Evolutionary conservation across 1,140 invertebrate species (phyloP).

Genomic region (Branchinecta lynchi): DNA sequence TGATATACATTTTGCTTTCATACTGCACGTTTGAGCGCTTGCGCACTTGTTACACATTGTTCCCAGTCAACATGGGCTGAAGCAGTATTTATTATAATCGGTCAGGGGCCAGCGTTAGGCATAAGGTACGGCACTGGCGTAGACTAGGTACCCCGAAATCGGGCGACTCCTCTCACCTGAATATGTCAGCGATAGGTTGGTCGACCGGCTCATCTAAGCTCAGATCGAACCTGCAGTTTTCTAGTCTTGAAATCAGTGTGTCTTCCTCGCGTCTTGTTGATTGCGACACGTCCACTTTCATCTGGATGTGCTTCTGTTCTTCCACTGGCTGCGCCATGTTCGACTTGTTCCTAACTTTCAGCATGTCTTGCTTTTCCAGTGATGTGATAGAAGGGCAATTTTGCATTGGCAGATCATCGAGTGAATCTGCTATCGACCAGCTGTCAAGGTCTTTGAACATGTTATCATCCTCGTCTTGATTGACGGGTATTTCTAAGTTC

Average conservation of each 20-base stretch:
- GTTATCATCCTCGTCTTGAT: neutral
- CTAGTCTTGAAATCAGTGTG: conserved; percentile 1
- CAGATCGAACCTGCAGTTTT: neutral
- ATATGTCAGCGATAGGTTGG: too few relatives aligned
- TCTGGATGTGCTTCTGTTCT: neutral
- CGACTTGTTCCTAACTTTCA: neutral
- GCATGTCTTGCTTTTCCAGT: neutral
- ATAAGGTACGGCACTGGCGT: too few relatives aligned
- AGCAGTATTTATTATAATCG: too few relatives aligned
- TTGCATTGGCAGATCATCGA: neutral
- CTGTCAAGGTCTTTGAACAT: neutral
- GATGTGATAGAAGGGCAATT: neutral
- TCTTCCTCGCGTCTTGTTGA: neutral
- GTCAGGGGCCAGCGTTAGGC: too few relatives aligned
- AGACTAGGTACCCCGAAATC: too few relatives aligned
- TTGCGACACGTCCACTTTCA: too few relatives aligned
- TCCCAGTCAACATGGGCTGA: too few relatives aligned
- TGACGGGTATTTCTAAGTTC: neutral
- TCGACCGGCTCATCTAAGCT: neutral
- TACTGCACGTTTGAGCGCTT: too few relatives aligned
- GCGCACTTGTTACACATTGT: too few relatives aligned
- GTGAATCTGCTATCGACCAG: neutral
- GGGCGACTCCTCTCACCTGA: too few relatives aligned
- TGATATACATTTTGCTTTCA: too few relatives aligned
- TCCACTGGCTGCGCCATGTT: neutral